Evolutionary conservation across 2,113 vertebrate species (phyloP).

Genomic region (Manacus vitellinus): DNA sequence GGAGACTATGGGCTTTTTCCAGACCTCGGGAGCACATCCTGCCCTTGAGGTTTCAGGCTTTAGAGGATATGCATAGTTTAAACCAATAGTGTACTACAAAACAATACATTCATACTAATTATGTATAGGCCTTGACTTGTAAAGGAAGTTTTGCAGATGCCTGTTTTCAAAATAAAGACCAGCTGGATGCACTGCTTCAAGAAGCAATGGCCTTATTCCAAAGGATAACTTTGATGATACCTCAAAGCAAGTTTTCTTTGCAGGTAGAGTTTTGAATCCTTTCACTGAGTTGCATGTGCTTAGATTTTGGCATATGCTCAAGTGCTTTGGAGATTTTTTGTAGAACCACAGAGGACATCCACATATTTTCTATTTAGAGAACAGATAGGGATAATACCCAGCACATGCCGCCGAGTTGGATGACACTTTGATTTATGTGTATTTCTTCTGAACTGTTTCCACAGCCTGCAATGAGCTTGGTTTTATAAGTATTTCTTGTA

Average conservation of each 20-base stretch:
- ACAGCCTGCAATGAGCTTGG: background rate
- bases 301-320: background rate
- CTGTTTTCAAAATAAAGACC: background rate
- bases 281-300: background rate
- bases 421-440: background rate
- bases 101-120: background rate
- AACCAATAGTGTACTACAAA: background rate
- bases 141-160: background rate
- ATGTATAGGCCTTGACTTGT: background rate
- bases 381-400: background rate
- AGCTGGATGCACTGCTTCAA: background rate
- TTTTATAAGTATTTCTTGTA: background rate
- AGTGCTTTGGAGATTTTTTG: background rate
- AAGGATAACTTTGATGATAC: background rate
- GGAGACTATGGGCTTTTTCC: background rate
- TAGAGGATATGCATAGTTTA: background rate
- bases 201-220: background rate
- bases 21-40: background rate
- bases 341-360: background rate
- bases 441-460: background rate
- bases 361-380: background rate
- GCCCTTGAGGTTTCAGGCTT: background rate
- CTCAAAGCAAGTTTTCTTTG: background rate
- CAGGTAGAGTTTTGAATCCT: background rate
- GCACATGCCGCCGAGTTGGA: background rate